Conservation (phyloP, 2,797 vertebrate genomes). For the Notolabrus celidotus region DNA sequence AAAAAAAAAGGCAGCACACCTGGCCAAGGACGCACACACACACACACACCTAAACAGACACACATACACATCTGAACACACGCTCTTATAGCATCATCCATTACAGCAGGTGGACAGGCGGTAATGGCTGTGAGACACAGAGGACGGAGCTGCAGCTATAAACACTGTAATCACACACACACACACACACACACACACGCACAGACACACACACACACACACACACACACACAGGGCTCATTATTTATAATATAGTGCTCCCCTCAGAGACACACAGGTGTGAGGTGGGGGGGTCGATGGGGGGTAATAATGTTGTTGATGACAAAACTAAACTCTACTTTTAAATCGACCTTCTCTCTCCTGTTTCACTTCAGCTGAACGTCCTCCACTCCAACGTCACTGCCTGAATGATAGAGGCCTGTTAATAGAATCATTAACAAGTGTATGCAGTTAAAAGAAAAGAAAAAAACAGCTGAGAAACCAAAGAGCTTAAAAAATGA, state of each 20-base stretch:
- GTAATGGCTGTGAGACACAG: constrained; percentile 47
- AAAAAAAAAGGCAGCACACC: constrained; percentile 12
- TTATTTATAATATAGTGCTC: constrained; percentile 28
- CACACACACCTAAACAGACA: not conserved
- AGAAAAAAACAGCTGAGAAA: no score
- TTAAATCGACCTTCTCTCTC: constrained; percentile 14
- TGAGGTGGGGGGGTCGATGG: not conserved
- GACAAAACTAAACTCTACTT: constrained; percentile 35
- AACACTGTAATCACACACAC: constrained; percentile 29
- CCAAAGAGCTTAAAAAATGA: no score
- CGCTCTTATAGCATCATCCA: constrained; percentile 39
- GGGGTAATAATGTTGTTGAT: constrained; percentile 16
- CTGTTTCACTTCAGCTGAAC: constrained; percentile 6
- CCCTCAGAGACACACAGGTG: constrained; percentile 9
- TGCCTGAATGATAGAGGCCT: no score
- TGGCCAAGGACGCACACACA: constrained; percentile 34
- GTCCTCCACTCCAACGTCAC: not conserved
- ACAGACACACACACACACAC: constrained; percentile 15
- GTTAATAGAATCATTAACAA: no score
- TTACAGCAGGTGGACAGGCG: constrained; percentile 35
- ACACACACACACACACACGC: constrained; percentile 9
- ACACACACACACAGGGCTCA: constrained; percentile 28
- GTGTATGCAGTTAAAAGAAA: no score
- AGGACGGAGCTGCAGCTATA: constrained; percentile 43
- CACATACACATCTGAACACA: constrained; percentile 1